Percentiles rank a stretch among this genome's conserved stretches.
These are phyloP conservation scores for Alca torda DNA, from an alignment of 2,797 vertebrate genomes.

Conservation along the genomic window DNA sequence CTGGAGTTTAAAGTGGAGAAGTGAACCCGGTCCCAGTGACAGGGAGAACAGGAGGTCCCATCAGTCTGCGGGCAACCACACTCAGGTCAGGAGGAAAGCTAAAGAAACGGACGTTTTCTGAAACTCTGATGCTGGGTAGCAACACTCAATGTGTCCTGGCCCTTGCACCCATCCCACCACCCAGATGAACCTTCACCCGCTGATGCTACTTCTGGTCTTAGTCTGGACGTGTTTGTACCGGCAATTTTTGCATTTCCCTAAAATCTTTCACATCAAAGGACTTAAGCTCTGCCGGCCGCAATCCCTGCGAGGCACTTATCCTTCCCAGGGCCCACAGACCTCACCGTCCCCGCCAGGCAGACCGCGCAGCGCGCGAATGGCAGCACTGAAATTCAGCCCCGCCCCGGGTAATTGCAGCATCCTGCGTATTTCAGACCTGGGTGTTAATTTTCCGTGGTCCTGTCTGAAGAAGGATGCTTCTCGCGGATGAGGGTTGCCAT, in stretches of 20 bases:
- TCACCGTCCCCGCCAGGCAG: neutral
- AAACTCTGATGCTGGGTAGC: neutral
- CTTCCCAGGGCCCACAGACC: neutral
- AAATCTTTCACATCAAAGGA: neutral
- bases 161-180: neutral
- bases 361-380: fast-evolving
- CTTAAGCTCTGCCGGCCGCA: neutral
- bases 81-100: neutral
- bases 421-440: neutral
- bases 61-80: neutral
- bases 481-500: neutral
- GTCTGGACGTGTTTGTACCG: neutral
- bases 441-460: neutral
- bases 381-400: neutral
- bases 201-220: neutral
- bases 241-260: neutral
- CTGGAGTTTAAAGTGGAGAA: neutral
- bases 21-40: neutral
- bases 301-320: neutral
- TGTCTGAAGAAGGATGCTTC: neutral
- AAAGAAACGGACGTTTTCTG: neutral
- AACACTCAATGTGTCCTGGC: neutral
- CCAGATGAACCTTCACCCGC: neutral
- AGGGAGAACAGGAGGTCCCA: neutral
- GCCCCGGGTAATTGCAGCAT: neutral